Base-by-base conservation (phyloP, 2,888 invertebrate species). In the Coleophora deauratella region DNA sequence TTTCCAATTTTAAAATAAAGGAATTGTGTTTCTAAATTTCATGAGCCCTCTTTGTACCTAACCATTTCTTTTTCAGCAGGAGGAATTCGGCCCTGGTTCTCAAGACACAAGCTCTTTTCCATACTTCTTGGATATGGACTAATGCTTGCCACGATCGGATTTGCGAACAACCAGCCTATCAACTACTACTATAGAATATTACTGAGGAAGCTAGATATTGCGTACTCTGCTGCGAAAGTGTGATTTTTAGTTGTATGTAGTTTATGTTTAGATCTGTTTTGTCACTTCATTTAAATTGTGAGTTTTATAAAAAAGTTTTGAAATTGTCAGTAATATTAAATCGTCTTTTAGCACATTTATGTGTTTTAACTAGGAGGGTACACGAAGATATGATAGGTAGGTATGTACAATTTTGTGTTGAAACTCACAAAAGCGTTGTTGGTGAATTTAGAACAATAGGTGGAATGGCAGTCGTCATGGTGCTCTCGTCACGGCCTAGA, bases 81-180 rank as follows among this genome's bases (percentile, higher is more conserved):
- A 45, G 75, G 79, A 45, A 44, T 85, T 37, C 69, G 80, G 15
- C 77, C 78, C 38, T 92, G 91, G 91, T 60, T 91, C 13, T 76
- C 82, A 34, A 79, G 79, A 48, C 87, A 91, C 65, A 90, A 90
- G 61, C 76, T 89, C 46, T 66, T 89, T 44, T 87, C 91, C 0
- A 88, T 91, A 47, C 72, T 91, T 37, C 77, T 90, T 38, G 88
- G 90, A 14, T 91, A 91, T 51, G 86, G 90, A 41, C 64, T 91
- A 45, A 79, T 91, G 65, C 66, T 91, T 43, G 87, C 89, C 12
- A 88, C 90, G 9, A 88, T 91, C 51, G 90, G 91, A 21, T 75
- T 91, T 42, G 87, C 89, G 9, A 89, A 90, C 52, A 90, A 90
- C 57, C 88, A 88, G 55, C 87, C 88, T 38, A 81, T 89, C 39